Base-by-base conservation (phyloP, 2,113 vertebrate genomes). In the Charadrius vociferus region DNA sequence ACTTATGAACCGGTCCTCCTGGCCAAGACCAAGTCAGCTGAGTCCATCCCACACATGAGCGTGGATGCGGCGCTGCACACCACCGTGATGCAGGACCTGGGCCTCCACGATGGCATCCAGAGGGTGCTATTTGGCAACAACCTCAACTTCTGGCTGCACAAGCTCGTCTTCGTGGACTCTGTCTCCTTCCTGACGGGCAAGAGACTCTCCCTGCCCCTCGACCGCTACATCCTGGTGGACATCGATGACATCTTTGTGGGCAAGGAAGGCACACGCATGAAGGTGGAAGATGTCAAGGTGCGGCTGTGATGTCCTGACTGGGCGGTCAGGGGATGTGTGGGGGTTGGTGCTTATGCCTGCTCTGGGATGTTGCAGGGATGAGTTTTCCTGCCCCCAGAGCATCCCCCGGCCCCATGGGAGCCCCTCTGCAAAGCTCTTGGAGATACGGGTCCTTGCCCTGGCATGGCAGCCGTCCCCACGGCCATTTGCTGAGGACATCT, bases 201-300 rank as follows among this genome's bases (percentile, higher is more conserved):
- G 96, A 98, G 99, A 82, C 98, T 99, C 63, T 99, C 99, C 2
- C 90, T 99, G 95, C 99, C 99, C 17, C 97, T 99, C 36, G 99
- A 99, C 96, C 99, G 99, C 92, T 99, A 99, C 96, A 96, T 99
- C 85, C 98, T 99, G 72, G 99, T 99, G 92, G 99, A 99, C 90
- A 99, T 99, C 0, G 99, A 99, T 1, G 99, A 99, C 97, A 99
- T 99, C 97, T 99, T 99, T 45, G 99, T 99, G 78, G 99, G 99
- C 95, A 99, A 99, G 93, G 99, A 99, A 94, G 99, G 99, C 91
- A 99, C 99, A 0, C 98, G 99, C 96, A 99, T 99, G 99, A 99
- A 99, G 93, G 99, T 99, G 97, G 98, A 99, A 65, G 99, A 99
- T 12, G 99, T 99, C 43, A 99, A 99, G 99, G 99, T 99, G 96